Base-by-base conservation (phyloP, 2,797 vertebrate species). In the Sphaeramia orbicularis region DNA sequence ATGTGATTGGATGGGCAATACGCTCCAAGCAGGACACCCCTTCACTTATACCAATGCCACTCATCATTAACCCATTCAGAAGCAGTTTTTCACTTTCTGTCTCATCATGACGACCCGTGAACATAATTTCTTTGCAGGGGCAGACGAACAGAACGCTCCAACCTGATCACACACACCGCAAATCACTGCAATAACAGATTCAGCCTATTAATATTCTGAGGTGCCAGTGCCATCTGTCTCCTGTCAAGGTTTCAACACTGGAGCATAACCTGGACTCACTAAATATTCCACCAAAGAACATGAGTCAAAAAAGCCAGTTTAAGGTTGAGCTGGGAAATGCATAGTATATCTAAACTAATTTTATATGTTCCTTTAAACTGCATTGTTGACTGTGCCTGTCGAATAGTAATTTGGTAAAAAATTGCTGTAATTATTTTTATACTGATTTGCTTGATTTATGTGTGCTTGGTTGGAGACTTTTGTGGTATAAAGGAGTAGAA, bases 61-160 rank as follows among this genome's bases (percentile, higher is more conserved):
- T 87, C 84, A 73, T 79, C 71, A 59, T 89, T 89, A 82, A 86
- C 88, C 81, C 72, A 59, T 72, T 63, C 76, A 53, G 68, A 54
- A 43, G n/a, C 78, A 45, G 72, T 7, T 75, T 58, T 37, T 40
- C 51, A 51, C 59, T 83, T 69, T 81, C 72, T 60, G 47, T 60
- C 49, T 36, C 12, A 6, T 53, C 27, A 63, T 27, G 14, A 37
- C 14, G 38, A 35, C 19, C 30, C 49, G 35, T 15, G 37, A 51
- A 21, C 19, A 10, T 16, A 0, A 11, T 27, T 8, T 35, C 41
- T 27, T 37, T 13, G 11, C n/a, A 5, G 4, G 2, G 37, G 55
- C 52, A 37, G 16, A 47, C 27, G 62, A 52, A 24, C 27, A 44
- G 37, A 41, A 16, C 16, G 6, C 10, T 13, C 12, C 14, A 41